phyloP scores from a whole-genome alignment of 2,888 invertebrate species.

The Drosophila lutescens region DNA sequence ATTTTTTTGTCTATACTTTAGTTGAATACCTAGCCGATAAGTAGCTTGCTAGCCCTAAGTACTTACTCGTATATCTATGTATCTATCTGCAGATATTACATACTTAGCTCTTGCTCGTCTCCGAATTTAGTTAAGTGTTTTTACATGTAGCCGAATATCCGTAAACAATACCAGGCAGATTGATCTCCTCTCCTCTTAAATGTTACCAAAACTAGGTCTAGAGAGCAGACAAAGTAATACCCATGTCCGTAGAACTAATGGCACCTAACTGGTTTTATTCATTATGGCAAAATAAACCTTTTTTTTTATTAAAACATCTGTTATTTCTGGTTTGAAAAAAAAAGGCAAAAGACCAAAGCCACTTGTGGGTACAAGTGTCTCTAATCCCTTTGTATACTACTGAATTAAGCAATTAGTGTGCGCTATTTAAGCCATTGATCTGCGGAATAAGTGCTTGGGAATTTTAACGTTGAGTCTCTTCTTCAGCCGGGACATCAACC shows the following conservation, averaged over 20 bases:
- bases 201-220: slow-evolving; percentile 3
- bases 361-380: background rate
- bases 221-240: slow-evolving; percentile 8
- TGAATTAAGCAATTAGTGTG: background rate
- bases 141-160: slow-evolving; percentile 51
- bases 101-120: slow-evolving; percentile 16
- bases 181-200: slow-evolving; percentile 1
- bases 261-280: slow-evolving; percentile 42
- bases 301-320: slow-evolving; percentile 35
- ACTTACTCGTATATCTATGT: slow-evolving; percentile 9
- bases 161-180: slow-evolving; percentile 6
- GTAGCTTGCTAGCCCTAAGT: slow-evolving; percentile 62
- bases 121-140: slow-evolving; percentile 54
- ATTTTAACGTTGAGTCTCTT: background rate
- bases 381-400: background rate
- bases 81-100: background rate
- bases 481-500: background rate
- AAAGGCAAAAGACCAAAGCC: background rate
- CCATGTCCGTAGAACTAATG: slow-evolving; percentile 37
- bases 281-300: slow-evolving; percentile 42
- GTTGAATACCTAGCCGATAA: slow-evolving; percentile 55
- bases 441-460: slow-evolving; percentile 2
- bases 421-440: background rate
- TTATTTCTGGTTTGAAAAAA: background rate
- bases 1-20: slow-evolving; percentile 56